These are phyloP conservation scores for Euleptes europaea DNA, from an alignment of 2,113 vertebrate species.

Conservation along the genomic window DNA sequence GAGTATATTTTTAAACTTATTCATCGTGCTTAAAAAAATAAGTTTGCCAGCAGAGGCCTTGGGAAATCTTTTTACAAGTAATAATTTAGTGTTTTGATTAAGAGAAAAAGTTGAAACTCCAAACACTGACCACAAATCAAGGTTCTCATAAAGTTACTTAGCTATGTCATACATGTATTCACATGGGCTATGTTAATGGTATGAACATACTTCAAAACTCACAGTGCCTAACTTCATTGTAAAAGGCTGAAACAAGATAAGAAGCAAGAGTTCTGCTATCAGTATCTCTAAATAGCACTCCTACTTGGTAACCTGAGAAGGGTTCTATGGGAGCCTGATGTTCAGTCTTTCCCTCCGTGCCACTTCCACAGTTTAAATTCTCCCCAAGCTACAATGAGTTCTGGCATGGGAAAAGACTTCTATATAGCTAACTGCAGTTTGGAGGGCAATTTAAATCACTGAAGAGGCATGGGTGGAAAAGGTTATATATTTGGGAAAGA, in stretches of 20 bases:
- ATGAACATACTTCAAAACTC: not conserved
- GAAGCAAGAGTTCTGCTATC: too few species aligned
- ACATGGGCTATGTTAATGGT: not conserved
- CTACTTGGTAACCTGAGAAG: too few species aligned
- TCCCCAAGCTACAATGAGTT: too few species aligned
- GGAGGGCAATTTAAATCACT: too few species aligned
- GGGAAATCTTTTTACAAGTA: not conserved
- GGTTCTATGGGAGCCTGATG: too few species aligned
- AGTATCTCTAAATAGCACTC: too few species aligned
- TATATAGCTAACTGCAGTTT: too few species aligned
- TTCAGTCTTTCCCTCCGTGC: too few species aligned
- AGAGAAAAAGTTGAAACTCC: too few species aligned
- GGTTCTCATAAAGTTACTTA: not conserved
- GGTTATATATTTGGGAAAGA: not conserved
- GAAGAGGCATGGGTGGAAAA: not conserved
- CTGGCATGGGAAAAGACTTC: too few species aligned
- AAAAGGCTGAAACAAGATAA: not conserved
- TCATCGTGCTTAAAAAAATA: not conserved
- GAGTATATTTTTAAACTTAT: constrained; percentile 5
- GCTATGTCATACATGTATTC: not conserved
- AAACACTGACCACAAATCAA: not conserved
- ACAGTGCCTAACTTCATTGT: not conserved
- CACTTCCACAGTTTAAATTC: too few species aligned
- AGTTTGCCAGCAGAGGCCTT: not conserved
- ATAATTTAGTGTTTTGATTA: not conserved